Evolutionary conservation across 2,113 vertebrate genomes (phyloP), one percentile per base, ranked within the genome.

Genomic region (Pterocles burchelli): DNA sequence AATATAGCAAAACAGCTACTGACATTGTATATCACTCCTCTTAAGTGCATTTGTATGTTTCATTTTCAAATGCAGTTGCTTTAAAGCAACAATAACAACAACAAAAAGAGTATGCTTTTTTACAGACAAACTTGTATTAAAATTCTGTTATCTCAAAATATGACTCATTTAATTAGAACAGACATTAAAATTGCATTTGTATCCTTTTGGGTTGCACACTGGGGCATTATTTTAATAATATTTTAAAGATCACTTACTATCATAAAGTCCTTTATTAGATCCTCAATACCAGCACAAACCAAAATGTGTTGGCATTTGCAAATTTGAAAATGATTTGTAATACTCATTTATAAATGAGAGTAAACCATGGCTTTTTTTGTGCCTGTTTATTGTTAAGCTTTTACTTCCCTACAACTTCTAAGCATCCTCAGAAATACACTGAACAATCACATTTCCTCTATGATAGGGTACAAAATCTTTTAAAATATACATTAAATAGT

Each of bases 371-470:
- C 22, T 68, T 85, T 88, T 85, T 85, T 89, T 90, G 28, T 88
- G 19, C 61, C 54, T 58, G 36, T 31, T 87, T 72, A 34, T 79
- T 74, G 26, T 59, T 78, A 70, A 72, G 10, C 31, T 93, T 94
- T 59, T 65, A 52, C 4, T 67, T 91, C 25, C 28, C 75, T 74
- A 15, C 5, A 78, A 34, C 45, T 94, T 83, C 81, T 92, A 91
- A 91, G 13, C 34, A 78, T 83, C 55, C 84, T 92, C 36, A 83
- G 57, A 97, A 97, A 95, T 77, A 79, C 43, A 84, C 57, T 95
- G 80, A 97, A 88, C 20, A 11, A 88, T 90, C 89, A 89, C 66
- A 95, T 93, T 91, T 90, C 67, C 73, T 92, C 73, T 86, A 92
- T 94, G 48, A 94, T 34, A 73, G 13, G 16, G 62, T 89, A 94